Evolutionary conservation across 1,140 invertebrate genomes (phyloP), one percentile per base, ranked within the genome.

Genomic region (Diuraphis noxia): DNA sequence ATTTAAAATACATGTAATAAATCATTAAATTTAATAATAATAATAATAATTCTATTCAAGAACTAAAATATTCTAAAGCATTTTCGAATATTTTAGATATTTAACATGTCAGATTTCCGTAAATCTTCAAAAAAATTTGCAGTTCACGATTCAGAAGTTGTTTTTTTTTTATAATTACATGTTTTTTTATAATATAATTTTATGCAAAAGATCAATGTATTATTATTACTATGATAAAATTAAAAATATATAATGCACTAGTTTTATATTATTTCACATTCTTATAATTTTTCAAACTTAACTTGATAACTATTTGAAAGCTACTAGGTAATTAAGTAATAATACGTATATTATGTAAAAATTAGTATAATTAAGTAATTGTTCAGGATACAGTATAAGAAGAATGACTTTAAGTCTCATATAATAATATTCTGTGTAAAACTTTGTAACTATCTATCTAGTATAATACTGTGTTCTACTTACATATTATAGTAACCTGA

Each of bases 391-490:
- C 5, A 38, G 43, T 84, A 43, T 43, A 84, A 84, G 19, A 30
- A 84, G 43, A 43, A 84, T 38, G 46, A 72, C 56, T 72, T 72
- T 88, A 88, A 88, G 36, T 72, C 52, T 36, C 56, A 41, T 43
- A 63, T 72, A 88, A 72, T 88, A 41, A 88, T 88, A 72, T 88
- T 30, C 19, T n/a, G 23, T 2, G 38, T 38, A 41, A 88, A 88
- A 63, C 63, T 88, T 88, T 77, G 36, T 88, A 40, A 88, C 52
- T 72, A 88, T 13, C 52, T 72, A 88, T 13, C 38, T 88, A 72
- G 19, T 88, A 88, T 88, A 72, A 88, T 72, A 56, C 34, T 10
- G 34, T 86, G 1, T 52, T 34, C 56, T 63, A 40, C 52, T 43
- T 41, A n/a, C 13, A 77, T n/a, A 41, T 88, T 72, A 6, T 88